Base-by-base conservation (phyloP, 1,140 invertebrate species). In the Euura saliciscinereae region DNA sequence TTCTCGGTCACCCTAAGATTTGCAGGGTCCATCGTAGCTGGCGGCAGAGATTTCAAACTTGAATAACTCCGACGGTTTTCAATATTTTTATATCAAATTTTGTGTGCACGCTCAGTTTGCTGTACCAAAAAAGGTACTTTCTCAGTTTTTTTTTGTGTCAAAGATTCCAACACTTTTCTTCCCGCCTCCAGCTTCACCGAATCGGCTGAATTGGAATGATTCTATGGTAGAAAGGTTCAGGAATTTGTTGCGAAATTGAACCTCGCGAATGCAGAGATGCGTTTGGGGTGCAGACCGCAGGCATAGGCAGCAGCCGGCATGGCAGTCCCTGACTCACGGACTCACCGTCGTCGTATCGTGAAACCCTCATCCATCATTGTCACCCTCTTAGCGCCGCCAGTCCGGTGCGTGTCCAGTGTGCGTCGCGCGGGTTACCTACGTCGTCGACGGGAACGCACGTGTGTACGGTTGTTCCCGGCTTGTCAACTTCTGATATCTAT, bases 351-450 rank as follows among this genome's bases (percentile, higher is more conserved):
- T 59, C 81, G 79, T 81, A 85, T 85, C 80, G 78, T 80, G 28
- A 80, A 81, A 81, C 77, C 79, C 79, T 80, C 85, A 86, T 86
- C 83, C 83, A 86, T 86, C 85, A 86, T 85, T 86, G 85, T 86
- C 85, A 86, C 83, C 78, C 51, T 59, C 51, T 59, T 59, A 59
- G 51, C 51, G 51, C 51, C 51, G 51, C 51, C 51, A 59, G 51
- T 59, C 51, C 51, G 51, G 51, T 59, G 51, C 51, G 51, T 59
- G 51, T 59, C 51, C 51, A 59, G 51, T 59, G 51, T 59, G 13
- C 51, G 51, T 59, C 51, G 51, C 13, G 51, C 51, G 51, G 3
- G 51, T 59, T 59, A 59, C 51, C 51, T 59, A 59, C 51, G 51
- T 59, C 51, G 51, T n/a, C 51, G 51, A 6, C 28, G 28, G 1